A percentile compares a stretch with the other conserved stretches of the same genome.
Evolutionary conservation across 2,797 vertebrate species (phyloP).

Genomic region (Carapus acus): DNA sequence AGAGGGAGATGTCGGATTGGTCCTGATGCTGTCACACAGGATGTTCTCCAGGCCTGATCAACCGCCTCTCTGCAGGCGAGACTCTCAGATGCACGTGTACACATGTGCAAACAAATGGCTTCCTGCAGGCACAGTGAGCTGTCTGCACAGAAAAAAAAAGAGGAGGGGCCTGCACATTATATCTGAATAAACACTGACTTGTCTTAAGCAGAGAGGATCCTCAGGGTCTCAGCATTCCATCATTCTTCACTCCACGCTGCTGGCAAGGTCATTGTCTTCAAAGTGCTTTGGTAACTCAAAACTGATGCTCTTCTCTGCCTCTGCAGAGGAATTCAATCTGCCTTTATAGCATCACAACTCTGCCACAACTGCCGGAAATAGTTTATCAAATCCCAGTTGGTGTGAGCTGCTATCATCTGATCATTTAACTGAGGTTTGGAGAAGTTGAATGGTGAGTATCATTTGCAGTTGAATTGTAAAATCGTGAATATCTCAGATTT

Average conservation of each 20-base stretch:
- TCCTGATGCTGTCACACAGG: slow-evolving; percentile 62
- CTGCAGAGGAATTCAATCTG: slow-evolving; percentile 33
- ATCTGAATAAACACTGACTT: slow-evolving; percentile 39
- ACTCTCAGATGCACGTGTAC: slow-evolving; percentile 33
- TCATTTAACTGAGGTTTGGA: too few relatives aligned
- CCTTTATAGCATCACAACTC: background rate
- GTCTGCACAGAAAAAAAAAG: too few relatives aligned
- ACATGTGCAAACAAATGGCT: slow-evolving; percentile 36
- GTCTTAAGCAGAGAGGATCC: slow-evolving; percentile 46
- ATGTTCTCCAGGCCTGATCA: slow-evolving; percentile 66
- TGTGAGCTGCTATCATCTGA: too few relatives aligned
- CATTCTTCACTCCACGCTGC: slow-evolving; percentile 37
- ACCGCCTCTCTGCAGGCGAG: slow-evolving; percentile 50
- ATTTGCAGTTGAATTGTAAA: too few relatives aligned
- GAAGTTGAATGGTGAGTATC: too few relatives aligned
- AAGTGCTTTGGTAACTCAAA: slow-evolving; percentile 36
- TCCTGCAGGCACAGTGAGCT: slow-evolving; percentile 42
- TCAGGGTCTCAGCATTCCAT: slow-evolving; percentile 49
- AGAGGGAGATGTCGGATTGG: slow-evolving; percentile 54
- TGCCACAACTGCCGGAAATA: too few relatives aligned
- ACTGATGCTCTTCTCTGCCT: slow-evolving; percentile 25
- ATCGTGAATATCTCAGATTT: too few relatives aligned
- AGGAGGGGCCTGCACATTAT: slow-evolving; percentile 37
- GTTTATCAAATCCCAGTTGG: too few relatives aligned
- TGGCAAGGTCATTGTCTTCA: slow-evolving; percentile 63